These are phyloP conservation scores for Acanthoscelides obtectus DNA, from an alignment of 2,888 invertebrate genomes.

Conservation along the genomic window DNA sequence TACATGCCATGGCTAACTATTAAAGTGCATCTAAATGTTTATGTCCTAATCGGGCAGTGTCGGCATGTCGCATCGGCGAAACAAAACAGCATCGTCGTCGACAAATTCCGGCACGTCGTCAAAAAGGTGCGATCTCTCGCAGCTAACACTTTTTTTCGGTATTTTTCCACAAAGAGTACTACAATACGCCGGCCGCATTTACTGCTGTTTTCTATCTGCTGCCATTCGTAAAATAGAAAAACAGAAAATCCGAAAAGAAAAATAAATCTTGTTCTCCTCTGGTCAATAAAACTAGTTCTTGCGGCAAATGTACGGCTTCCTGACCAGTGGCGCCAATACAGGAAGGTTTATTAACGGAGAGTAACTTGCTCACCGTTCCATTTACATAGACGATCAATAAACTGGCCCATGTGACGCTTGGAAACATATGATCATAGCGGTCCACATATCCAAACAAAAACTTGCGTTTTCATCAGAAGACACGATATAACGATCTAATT, in stretches of 20 bases:
- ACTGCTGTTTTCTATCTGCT: not conserved
- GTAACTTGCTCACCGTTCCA: not conserved
- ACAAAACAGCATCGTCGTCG: not conserved
- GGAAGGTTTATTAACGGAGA: not conserved
- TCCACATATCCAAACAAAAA: no score
- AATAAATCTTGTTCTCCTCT: not conserved
- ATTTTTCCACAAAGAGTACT: not conserved
- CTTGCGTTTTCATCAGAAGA: no score
- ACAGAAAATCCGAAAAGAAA: not conserved
- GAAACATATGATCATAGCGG: no score
- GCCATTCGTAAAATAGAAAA: not conserved
- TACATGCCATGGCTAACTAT: not conserved
- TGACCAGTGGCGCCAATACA: not conserved
- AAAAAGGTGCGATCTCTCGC: not conserved
- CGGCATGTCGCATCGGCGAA: not conserved
- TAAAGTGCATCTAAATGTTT: not conserved
- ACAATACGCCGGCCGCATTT: not conserved
- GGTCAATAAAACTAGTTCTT: not conserved
- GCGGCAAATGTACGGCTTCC: not conserved
- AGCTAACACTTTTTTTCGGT: not conserved
- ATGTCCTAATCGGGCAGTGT: not conserved
- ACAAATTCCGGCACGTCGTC: not conserved
- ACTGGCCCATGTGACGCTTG: no score
- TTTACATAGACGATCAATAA: not conserved
- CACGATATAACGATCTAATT: no score